A percentile compares a stretch with the other conserved stretches of the same genome.
Conservation (phyloP, 2,888 invertebrate species). For the Smittia sp. region DNA sequence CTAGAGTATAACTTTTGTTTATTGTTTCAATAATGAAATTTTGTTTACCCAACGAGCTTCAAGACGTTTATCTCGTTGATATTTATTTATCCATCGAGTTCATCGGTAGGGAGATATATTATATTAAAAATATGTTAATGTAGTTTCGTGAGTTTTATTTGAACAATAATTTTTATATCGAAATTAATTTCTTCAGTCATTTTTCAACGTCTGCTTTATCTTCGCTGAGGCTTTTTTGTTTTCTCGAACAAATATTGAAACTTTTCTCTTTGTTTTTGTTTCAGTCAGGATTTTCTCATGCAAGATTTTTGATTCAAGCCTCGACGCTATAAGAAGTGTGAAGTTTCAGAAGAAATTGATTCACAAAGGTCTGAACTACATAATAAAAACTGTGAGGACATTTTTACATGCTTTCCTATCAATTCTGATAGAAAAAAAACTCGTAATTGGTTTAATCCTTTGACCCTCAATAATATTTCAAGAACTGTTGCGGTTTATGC, state of each 20-base stretch:
- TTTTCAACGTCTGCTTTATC: background rate
- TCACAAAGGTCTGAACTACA: no score
- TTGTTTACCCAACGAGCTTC: slow-evolving; percentile 11
- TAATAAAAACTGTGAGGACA: no score
- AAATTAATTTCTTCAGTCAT: slow-evolving; percentile 35
- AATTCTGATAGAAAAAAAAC: no score
- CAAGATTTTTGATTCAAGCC: slow-evolving; percentile 26
- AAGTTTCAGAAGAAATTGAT: no score
- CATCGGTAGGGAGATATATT: slow-evolving; percentile 34
- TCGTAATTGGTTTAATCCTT: no score
- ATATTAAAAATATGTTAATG: slow-evolving; percentile 39
- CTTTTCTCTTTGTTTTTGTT: slow-evolving; percentile 19
- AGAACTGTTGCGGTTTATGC: no score
- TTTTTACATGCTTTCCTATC: no score
- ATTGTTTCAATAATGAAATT: slow-evolving; percentile 38
- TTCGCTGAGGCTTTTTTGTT: slow-evolving; percentile 11
- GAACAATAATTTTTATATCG: slow-evolving; percentile 31
- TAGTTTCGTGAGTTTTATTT: slow-evolving; percentile 37
- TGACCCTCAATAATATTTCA: no score
- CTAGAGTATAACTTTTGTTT: background rate
- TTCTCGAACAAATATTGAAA: slow-evolving; percentile 37
- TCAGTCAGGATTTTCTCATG: slow-evolving; percentile 21
- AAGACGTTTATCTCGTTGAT: slow-evolving; percentile 27
- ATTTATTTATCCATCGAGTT: slow-evolving; percentile 38
- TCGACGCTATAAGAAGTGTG: no score